Base-by-base conservation (phyloP, 2,888 invertebrate genomes). In the Acrocera orbiculus region DNA sequence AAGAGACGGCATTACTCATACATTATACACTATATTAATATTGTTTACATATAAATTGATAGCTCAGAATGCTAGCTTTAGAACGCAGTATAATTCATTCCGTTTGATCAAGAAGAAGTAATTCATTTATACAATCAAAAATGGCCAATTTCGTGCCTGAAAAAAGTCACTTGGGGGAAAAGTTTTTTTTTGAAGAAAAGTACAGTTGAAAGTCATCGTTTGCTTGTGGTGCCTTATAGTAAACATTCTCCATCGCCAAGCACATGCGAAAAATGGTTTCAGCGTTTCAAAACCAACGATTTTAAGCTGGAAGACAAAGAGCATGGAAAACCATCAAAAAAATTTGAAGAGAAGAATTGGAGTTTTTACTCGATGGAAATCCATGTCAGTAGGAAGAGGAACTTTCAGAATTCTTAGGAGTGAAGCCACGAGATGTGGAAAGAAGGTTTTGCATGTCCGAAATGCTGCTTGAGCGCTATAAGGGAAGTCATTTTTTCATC, bases 331-430 rank as follows among this genome's bases (percentile, higher is more conserved):
- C 13, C 14, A 27, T 7, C 27, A 16, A 27, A 27, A 27, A 27
- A 36, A 27, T 34, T 34, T 14, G 32, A 27, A 4, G 15, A 8
- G 27, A 3, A 27, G 27, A 27, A 15, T 27, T 27, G 4, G 27
- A 27, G 27, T 15, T 10, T 13, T 10, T 27, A 27, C 13, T 27
- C 27, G 15, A 39, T 29, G 38, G 37, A 38, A 37, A 42, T 30
- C 30, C 35, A n/a, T 36, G 36, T 20, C 40, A 39, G 38, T 32
- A 38, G 16, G 38, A 36, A 35, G 16, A 39, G 27, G 32, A 44
- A 33, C 14, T 42, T n/a, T 36, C 42, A 27, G 10, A 32, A 38
- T 32, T 27, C 27, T 37, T 40, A 20, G 37, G 30, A 14, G 35
- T 40, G 32, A 40, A 36, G 31, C 34, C 25, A 16, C 31, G 38